Evolutionary conservation across 2,113 vertebrate species (phyloP).

Genomic region (Rhinopomastus cyanomelas): DNA sequence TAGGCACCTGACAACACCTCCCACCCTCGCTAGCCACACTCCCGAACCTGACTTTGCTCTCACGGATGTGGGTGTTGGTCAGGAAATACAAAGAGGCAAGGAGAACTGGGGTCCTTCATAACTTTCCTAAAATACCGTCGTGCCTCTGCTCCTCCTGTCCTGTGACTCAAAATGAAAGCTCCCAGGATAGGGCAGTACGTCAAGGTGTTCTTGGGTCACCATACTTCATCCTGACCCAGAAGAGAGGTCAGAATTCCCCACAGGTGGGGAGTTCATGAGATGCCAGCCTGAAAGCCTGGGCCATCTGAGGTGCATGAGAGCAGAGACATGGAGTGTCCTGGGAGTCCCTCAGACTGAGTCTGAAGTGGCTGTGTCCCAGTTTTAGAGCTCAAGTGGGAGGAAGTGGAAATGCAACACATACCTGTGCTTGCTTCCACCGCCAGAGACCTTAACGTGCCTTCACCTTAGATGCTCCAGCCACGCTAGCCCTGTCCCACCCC

Average conservation of each 20-base stretch:
- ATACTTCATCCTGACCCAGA: neutral
- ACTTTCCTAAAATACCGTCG: neutral
- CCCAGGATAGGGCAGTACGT: fast-evolving
- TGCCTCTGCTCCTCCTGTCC: neutral
- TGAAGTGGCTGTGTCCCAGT: neutral
- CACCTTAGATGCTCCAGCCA: neutral
- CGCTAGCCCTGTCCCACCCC: neutral
- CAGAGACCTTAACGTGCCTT: slow-evolving; percentile 3
- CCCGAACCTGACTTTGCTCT: neutral
- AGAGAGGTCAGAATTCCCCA: neutral
- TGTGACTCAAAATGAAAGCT: neutral
- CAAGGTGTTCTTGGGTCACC: neutral
- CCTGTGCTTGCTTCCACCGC: neutral
- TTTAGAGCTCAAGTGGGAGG: neutral
- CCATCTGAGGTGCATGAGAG: neutral
- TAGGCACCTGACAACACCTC: neutral
- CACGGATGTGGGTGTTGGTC: neutral
- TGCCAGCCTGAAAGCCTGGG: neutral
- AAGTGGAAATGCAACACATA: neutral
- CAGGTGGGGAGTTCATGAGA: neutral
- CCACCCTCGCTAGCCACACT: neutral
- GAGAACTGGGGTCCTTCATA: neutral
- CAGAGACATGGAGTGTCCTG: neutral
- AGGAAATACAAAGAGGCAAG: neutral
- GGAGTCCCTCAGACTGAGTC: neutral